These are phyloP conservation scores for Samia ricini DNA, from an alignment of 1,140 invertebrate species.

Conservation along the genomic window DNA sequence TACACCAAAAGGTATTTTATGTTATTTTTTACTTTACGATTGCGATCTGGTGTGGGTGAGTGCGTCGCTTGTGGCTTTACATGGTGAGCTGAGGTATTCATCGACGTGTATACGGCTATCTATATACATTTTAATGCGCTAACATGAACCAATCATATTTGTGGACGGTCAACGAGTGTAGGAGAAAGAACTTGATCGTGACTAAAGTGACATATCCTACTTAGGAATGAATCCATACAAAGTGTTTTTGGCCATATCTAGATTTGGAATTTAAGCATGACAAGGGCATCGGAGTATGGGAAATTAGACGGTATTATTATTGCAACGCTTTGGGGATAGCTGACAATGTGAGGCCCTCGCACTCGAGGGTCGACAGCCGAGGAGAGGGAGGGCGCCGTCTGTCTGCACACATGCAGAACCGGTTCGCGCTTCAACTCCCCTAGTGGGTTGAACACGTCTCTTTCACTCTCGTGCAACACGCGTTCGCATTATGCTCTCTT, in stretches of 20 bases:
- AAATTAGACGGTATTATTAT: constrained; percentile 65
- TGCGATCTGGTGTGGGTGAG: constrained; percentile 64
- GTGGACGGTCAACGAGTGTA: constrained; percentile 23
- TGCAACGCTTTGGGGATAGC: constrained; percentile 67
- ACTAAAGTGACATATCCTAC: background rate
- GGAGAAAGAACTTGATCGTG: constrained; percentile 24
- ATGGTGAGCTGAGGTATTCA: constrained; percentile 32
- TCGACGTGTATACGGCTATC: constrained; percentile 11
- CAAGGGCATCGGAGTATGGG: constrained; percentile 17
- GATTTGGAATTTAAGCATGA: background rate
- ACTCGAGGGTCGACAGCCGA: constrained; percentile 66
- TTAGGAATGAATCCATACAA: background rate
- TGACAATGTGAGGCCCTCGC: constrained; percentile 64
- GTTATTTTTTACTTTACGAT: constrained; percentile 73
- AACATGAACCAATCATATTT: constrained; percentile 22
- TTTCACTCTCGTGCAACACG: constrained; percentile 63
- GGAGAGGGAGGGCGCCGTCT: constrained; percentile 68
- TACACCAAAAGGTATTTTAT: constrained; percentile 77
- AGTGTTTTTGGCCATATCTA: background rate
- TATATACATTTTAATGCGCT: constrained; percentile 19
- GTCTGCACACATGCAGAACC: constrained; percentile 77
- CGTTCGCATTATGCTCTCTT: constrained; percentile 58
- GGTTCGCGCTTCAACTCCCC: constrained; percentile 71
- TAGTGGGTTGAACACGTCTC: constrained; percentile 57
- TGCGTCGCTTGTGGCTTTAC: constrained; percentile 66